Evolutionary conservation across 30 jellyfish, hydroid and myxozoan genomes (phyloP), one percentile per base, ranked within the genome.

Genomic region (Calvadosia cruxmelitensis): DNA sequence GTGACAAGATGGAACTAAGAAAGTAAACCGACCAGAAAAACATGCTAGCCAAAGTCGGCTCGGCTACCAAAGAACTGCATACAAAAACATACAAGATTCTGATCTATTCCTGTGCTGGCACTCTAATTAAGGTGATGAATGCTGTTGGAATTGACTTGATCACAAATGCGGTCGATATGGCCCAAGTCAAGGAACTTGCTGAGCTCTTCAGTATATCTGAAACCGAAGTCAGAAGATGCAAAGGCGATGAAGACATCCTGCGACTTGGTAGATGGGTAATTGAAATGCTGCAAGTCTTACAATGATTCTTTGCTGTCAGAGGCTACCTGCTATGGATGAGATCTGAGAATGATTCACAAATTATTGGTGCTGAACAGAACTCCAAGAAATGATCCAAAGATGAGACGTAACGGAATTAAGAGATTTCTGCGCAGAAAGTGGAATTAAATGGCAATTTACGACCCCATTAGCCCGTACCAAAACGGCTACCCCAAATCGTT

Each of bases 401-500:
- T 52, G 63, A 52, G 86, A 71, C 67, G 35, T 31, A 7, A 64
- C 64, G 27, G 61, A 78, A 53, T 62, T 84, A 34, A 62, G 50
- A 53, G 69, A 68, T 65, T 64, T 36, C 51, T 72, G 93, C 52
- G 77, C 85, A 26, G 72, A 49, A 36, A 72, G 70, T 49, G 82
- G 92, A 36, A 76, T 77, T 36, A 64, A 71, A 2, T 84, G 92
- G 93, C 69, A 25, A 3, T 84, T 84, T 64, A 67, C 42, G 66
- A 69, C 94, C 68, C 84, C 80, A 69, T 80, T 79, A 49, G 84
- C 84, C 94, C 91, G 49, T 76, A 52, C 35, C 88, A 52, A 32
- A 84, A 76, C 31, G 92, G 95, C 49, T 71, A 76, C 42, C 77
- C 92, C 69, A 82, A 76, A 51, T 80, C 92, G 33, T 72, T 77